Base-by-base conservation (phyloP, 2,113 vertebrate species). In the Elaphurus davidianus region DNA sequence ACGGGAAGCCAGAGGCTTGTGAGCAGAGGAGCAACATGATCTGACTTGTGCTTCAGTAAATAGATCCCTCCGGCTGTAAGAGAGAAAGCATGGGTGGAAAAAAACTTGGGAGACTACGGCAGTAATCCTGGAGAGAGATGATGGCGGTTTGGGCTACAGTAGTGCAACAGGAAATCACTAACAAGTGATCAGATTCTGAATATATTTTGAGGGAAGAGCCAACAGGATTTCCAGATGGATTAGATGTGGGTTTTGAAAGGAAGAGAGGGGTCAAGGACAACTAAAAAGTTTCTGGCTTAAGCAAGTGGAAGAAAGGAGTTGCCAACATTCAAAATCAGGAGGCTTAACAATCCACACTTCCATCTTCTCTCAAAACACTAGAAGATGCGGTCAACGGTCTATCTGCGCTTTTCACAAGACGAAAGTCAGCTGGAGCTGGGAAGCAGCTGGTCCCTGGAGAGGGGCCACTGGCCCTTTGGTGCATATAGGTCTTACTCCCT, bases 191-290 rank as follows among this genome's bases (percentile, higher is more conserved):
- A 64, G 74, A 81, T 74, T 84, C 71, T 30, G 57, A 92, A 90
- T 21, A 40, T 55, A 84, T 84, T 90, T 59, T 90, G 92, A 95
- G 33, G n/a, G 55, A 52, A 78, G 33, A 90, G 76, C 36, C 94
- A 97, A 94, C 13, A 97, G 90, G 92, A 96, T 96, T 94, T 97
- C 84, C 97, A 95, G 55, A 90, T 54, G 57, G 55, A 95, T 92
- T 97, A 91, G 43, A 94, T 84, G 55, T 92, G 43, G 45, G 57
- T 90, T 96, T 95, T 97, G 74, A 92, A 83, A 96, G 93, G 64
- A 94, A 91, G 87, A 92, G 43, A 78, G 52, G 62, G 64, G 90
- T 94, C 78, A 90, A 94, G 83, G 92, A 90, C 21, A 93, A 83
- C 43, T 45, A 79, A 52, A 97, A 92, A 88, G 6, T 87, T 96